Percentiles rank a stretch among this genome's conserved stretches.
phyloP scores from a whole-genome alignment of 2,888 invertebrate genomes.

The Liodrosophila aerea region DNA sequence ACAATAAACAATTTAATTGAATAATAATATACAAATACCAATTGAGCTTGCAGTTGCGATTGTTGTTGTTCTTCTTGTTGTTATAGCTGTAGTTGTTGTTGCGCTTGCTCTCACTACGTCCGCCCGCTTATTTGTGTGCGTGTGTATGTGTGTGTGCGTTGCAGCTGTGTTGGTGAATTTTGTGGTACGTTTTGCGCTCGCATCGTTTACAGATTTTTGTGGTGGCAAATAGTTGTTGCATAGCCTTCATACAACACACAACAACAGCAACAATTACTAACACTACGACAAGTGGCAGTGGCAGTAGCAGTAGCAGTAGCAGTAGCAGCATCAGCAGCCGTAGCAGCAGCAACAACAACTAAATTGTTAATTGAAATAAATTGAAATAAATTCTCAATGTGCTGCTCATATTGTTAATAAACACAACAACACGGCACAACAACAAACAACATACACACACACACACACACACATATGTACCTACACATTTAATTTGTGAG shows the following conservation, averaged over 20 bases:
- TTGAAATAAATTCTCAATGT: conserved; percentile 79
- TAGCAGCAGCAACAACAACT: conserved; percentile 35
- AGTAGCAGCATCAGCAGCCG: conserved; percentile 24
- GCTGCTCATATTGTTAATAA: conserved; percentile 80
- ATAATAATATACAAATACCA: conserved; percentile 53
- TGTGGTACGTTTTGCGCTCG: conserved; percentile 67
- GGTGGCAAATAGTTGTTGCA: conserved; percentile 79
- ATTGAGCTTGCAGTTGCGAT: conserved; percentile 56
- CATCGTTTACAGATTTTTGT: conserved; percentile 70
- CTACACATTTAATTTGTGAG: conserved; percentile 32
- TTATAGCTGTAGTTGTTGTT: conserved; percentile 19
- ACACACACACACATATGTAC: conserved; percentile 22
- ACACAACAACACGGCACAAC: conserved; percentile 38
- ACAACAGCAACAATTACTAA: conserved; percentile 65
- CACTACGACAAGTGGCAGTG: conserved; percentile 60
- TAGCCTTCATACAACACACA: conserved; percentile 75
- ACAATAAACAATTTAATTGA: conserved; percentile 50
- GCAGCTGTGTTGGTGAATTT: conserved; percentile 49
- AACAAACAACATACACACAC: conserved; percentile 24
- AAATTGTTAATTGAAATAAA: conserved; percentile 81
- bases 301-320: conserved; percentile 19
- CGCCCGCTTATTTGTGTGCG: conserved; percentile 56
- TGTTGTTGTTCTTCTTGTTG: conserved; percentile 3
- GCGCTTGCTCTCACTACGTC: conserved; percentile 46
- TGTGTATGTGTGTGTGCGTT: conserved; percentile 19